These are phyloP conservation scores for Podarcis muralis DNA, from an alignment of 2,113 vertebrate species.

Conservation along the genomic window DNA sequence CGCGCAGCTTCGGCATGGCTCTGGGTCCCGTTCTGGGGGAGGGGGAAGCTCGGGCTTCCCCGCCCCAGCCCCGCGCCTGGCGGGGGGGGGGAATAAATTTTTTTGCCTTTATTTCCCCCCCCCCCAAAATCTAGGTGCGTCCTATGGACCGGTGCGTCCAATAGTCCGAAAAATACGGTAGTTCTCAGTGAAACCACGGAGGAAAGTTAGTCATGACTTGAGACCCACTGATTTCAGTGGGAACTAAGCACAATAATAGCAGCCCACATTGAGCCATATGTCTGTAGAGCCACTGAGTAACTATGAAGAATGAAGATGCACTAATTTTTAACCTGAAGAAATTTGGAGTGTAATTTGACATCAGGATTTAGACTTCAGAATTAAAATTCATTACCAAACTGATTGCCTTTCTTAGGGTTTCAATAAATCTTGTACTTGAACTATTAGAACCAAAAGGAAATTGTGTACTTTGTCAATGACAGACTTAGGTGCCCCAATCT, in stretches of 20 bases:
- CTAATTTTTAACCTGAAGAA: neutral
- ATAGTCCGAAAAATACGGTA: too few relatives aligned
- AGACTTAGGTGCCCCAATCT: too few relatives aligned
- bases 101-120: too few relatives aligned
- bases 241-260: neutral
- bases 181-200: neutral
- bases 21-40: too few relatives aligned
- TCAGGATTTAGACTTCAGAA: neutral
- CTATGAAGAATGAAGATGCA: neutral
- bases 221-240: too few relatives aligned
- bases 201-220: neutral
- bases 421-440: neutral
- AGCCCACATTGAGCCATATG: neutral
- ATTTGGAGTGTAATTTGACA: neutral
- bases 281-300: neutral
- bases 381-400: neutral
- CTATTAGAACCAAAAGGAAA: neutral
- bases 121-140: too few relatives aligned
- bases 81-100: too few relatives aligned
- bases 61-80: too few relatives aligned
- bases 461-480: neutral
- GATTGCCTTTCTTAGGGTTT: neutral
- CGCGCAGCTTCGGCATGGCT: too few relatives aligned
- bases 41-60: too few relatives aligned
- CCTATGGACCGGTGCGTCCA: too few relatives aligned